These are phyloP conservation scores for Lasioglossum albipes DNA, from an alignment of 1,140 invertebrate species.

Conservation along the genomic window DNA sequence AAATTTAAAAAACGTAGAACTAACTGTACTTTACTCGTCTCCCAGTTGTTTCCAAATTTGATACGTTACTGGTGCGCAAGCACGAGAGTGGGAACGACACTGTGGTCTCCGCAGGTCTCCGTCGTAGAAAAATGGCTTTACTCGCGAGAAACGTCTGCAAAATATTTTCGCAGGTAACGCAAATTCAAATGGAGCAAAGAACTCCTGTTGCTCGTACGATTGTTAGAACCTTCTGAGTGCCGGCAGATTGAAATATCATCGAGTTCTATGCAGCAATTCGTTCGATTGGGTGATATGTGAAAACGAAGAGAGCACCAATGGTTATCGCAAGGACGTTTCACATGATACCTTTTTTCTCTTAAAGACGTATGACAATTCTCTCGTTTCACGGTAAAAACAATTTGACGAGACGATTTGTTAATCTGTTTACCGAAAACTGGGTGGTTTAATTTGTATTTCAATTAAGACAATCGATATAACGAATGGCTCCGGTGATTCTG, in stretches of 20 bases:
- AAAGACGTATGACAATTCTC: not conserved
- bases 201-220: not conserved
- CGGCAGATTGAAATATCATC: not conserved
- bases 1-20: not conserved
- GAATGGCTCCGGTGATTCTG: not conserved
- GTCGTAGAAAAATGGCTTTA: slow-evolving; percentile 75
- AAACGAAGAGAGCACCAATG: not conserved
- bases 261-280: not conserved
- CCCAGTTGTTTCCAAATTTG: not conserved
- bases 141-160: slow-evolving; percentile 74
- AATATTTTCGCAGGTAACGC: slow-evolving; percentile 74
- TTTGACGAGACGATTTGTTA: not conserved
- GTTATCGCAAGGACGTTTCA: slow-evolving; percentile 48
- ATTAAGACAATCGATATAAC: not conserved
- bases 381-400: not conserved
- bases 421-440: not conserved
- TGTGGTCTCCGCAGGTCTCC: too few species aligned
- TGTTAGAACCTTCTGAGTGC: not conserved
- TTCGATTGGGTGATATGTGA: not conserved
- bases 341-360: slow-evolving; percentile 26
- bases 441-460: not conserved
- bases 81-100: slow-evolving; percentile 8
- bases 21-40: not conserved
- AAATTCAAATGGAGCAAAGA: not conserved
- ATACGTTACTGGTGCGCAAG: slow-evolving; percentile 35